Percentiles rank a stretch among this genome's conserved stretches.
These are phyloP conservation scores for Amazona finschi DNA, from an alignment of 2,797 vertebrate genomes.

Conservation along the genomic window DNA sequence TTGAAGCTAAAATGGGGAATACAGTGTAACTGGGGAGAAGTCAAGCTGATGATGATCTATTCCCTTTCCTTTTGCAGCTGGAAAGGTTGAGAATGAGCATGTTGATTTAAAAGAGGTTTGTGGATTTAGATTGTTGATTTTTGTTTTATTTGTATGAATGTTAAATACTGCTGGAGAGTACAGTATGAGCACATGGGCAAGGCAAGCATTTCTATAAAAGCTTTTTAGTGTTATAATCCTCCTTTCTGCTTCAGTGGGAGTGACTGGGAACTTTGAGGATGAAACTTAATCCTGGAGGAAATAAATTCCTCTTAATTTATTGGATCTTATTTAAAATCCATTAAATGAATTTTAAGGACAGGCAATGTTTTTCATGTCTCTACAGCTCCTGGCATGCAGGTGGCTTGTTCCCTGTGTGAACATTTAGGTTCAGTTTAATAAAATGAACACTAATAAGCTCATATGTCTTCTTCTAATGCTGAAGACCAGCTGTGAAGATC, in stretches of 20 bases:
- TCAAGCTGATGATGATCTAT: background rate
- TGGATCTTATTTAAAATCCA: background rate
- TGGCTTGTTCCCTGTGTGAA: background rate
- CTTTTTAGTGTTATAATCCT: background rate
- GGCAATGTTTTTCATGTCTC: background rate
- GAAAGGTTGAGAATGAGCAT: background rate
- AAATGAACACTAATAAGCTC: background rate
- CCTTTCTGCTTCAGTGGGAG: background rate
- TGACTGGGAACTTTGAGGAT: background rate
- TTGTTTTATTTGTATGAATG: background rate
- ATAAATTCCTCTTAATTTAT: background rate
- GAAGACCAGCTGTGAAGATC: background rate
- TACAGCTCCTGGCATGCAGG: background rate
- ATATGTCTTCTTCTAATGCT: background rate
- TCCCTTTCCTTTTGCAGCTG: background rate
- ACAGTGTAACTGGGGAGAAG: background rate
- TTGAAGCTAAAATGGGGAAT: constrained; percentile 7
- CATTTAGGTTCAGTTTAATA: background rate
- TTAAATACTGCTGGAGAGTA: background rate
- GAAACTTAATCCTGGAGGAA: background rate
- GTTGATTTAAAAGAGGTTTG: background rate
- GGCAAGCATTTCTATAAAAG: background rate
- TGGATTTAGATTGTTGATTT: background rate
- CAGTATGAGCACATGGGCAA: background rate
- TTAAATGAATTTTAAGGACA: background rate